These are phyloP conservation scores for Micromys minutus DNA, from an alignment of 2,113 vertebrate species.

Conservation along the genomic window DNA sequence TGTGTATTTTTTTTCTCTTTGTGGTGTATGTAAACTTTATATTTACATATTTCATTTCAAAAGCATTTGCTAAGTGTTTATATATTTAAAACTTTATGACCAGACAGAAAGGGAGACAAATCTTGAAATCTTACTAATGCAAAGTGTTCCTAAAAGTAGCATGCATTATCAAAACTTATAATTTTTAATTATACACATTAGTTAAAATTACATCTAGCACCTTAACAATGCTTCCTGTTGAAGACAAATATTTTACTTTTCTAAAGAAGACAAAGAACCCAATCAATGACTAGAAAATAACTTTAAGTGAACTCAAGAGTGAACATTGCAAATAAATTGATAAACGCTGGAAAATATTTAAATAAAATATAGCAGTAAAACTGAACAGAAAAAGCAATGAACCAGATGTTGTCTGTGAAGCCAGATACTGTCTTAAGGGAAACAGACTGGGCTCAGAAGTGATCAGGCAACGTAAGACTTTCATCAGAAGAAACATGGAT, in stretches of 20 bases:
- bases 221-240: neutral
- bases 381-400: neutral
- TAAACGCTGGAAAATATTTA: neutral
- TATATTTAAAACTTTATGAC: neutral
- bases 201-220: neutral
- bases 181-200: neutral
- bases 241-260: neutral
- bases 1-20: conserved; percentile 16
- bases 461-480: neutral
- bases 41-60: conserved; percentile 4
- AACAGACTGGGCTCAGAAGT: neutral
- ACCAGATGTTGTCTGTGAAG: neutral
- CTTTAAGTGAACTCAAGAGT: neutral
- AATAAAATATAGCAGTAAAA: neutral
- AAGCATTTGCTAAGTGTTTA: neutral
- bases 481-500: neutral
- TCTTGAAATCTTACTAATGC: neutral
- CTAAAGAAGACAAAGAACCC: neutral
- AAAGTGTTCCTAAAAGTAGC: neutral
- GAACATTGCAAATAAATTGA: neutral
- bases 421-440: neutral
- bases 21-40: neutral
- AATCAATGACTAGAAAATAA: neutral
- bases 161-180: neutral
- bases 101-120: neutral